Evolutionary conservation across 2,797 vertebrate genomes (phyloP).

Genomic region (Amblyraja radiata): DNA sequence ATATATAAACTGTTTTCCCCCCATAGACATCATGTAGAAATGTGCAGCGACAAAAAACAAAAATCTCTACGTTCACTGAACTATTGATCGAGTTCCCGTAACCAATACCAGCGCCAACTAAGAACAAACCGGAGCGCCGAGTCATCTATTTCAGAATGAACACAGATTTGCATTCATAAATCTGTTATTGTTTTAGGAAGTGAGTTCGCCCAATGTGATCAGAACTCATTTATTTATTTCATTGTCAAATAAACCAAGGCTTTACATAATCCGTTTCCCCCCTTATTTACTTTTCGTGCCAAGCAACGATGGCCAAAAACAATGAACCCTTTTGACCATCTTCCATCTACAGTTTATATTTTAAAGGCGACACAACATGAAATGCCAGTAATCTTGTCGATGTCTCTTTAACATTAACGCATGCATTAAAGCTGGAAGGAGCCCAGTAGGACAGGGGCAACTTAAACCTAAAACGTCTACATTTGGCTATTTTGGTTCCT

Average conservation of each 20-base stretch:
- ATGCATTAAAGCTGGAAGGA: not conserved
- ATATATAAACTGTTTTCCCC: not conserved
- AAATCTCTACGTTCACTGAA: not conserved
- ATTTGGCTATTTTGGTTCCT: no score
- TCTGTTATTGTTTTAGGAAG: not conserved
- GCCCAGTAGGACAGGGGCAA: not conserved
- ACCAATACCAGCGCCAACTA: not conserved
- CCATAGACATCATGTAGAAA: not conserved
- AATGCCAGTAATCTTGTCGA: not conserved
- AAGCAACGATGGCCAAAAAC: not conserved
- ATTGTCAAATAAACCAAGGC: not conserved
- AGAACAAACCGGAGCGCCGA: not conserved
- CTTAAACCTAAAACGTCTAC: not conserved
- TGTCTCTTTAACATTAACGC: not conserved
- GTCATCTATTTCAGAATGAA: not conserved
- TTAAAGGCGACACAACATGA: not conserved
- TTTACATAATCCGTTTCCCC: not conserved
- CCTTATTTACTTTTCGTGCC: not conserved
- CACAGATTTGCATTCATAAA: not conserved
- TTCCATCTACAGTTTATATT: not conserved
- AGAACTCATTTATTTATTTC: not conserved
- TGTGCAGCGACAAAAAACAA: no score
- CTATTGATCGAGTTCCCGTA: not conserved
- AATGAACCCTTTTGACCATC: no score
- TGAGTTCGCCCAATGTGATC: not conserved